phyloP scores from a whole-genome alignment of 2,888 invertebrate species.

The Glyphotaelius pellucidus region DNA sequence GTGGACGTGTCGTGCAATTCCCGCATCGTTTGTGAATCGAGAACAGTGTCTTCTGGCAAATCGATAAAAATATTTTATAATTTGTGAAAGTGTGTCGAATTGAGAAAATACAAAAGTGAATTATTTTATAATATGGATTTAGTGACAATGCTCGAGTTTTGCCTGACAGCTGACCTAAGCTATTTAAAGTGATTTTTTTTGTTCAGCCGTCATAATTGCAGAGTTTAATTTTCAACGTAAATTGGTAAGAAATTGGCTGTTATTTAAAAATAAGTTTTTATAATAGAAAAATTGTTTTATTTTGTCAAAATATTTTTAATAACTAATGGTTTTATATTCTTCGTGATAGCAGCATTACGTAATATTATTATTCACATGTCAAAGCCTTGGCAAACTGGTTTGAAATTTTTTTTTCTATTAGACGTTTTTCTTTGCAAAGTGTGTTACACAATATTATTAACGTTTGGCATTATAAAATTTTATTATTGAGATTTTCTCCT shows the following conservation, averaged over 20 bases:
- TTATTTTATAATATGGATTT: background rate
- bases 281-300: background rate
- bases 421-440: background rate
- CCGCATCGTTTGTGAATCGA: background rate
- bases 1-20: background rate
- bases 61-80: background rate
- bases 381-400: background rate
- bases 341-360: background rate
- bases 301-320: background rate
- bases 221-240: background rate
- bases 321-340: background rate
- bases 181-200: background rate
- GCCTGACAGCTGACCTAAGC: background rate
- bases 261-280: background rate
- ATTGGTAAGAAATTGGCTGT: background rate
- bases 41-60: background rate
- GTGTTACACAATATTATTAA: background rate
- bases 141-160: background rate
- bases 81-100: constrained; percentile 2
- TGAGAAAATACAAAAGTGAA: background rate
- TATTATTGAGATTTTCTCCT: background rate
- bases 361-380: background rate
- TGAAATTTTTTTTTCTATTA: background rate
- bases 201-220: background rate
- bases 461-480: background rate